Evolutionary conservation across 2,113 vertebrate species (phyloP).

Genomic region (Coracopsis vasa): DNA sequence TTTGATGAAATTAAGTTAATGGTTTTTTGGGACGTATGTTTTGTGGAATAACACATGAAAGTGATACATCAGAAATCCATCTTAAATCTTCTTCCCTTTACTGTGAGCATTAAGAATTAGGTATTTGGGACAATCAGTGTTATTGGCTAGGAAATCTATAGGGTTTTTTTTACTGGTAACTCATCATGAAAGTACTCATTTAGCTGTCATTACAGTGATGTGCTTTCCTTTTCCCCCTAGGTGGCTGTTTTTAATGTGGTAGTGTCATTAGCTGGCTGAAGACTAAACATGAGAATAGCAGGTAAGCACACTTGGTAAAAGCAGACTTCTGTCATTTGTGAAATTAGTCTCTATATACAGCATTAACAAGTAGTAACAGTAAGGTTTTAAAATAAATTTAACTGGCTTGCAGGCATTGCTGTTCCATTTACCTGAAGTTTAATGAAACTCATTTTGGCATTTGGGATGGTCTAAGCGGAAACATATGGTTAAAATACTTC

Average conservation of each 20-base stretch:
- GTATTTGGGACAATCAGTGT: not conserved
- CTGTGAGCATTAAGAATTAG: not conserved
- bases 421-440: not conserved
- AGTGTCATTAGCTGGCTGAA: constrained; percentile 43
- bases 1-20: not conserved
- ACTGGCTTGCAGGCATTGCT: not conserved
- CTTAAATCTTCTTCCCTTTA: not conserved
- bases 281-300: constrained; percentile 77
- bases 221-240: constrained; percentile 55
- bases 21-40: not conserved
- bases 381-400: not conserved
- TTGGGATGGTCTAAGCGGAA: not conserved
- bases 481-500: not conserved
- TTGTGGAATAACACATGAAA: not conserved
- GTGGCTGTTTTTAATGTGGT: constrained; percentile 66
- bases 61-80: not conserved
- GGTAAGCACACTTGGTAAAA: constrained; percentile 33
- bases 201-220: not conserved
- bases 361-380: not conserved
- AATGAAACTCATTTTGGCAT: not conserved
- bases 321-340: not conserved
- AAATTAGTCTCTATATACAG: not conserved
- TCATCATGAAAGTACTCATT: not conserved
- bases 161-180: not conserved
- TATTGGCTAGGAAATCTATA: not conserved